Conservation (phyloP, 2,113 vertebrate species). For the Scartelaos histophorus region DNA sequence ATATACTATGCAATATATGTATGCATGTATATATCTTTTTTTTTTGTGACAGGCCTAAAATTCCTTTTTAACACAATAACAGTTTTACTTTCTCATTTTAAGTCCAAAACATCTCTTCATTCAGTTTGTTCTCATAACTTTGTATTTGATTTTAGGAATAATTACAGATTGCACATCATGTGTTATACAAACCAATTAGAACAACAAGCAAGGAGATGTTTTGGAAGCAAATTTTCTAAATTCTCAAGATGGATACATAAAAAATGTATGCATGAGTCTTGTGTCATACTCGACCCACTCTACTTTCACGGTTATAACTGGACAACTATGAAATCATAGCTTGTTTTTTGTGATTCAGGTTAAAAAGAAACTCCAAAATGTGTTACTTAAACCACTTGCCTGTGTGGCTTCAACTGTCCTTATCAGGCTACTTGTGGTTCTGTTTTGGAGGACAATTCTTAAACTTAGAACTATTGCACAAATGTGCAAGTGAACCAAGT, state of each 20-base stretch:
- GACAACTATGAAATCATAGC: background rate
- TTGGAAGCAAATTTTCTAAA: constrained; percentile 39
- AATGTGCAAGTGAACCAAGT: no score
- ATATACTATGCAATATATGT: no score
- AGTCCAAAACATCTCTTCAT: constrained; percentile 47
- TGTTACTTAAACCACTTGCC: no score
- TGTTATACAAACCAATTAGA: no score
- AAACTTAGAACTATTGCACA: no score
- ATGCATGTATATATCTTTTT: no score
- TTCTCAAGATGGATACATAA: constrained; percentile 39
- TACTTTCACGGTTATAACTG: no score
- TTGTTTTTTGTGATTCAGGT: background rate
- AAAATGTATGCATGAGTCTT: background rate
- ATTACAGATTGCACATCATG: no score
- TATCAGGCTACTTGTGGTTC: no score
- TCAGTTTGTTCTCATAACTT: constrained; percentile 41
- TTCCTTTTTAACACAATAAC: constrained; percentile 54
- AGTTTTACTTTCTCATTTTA: constrained; percentile 19
- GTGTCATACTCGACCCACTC: background rate
- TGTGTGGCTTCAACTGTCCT: no score
- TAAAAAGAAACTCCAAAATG: background rate
- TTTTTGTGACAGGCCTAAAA: background rate
- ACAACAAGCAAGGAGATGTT: constrained; percentile 56
- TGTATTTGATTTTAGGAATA: background rate
- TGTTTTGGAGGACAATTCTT: no score